Conservation (phyloP, 2,888 invertebrate genomes). For the Frankliniella intonsa region DNA sequence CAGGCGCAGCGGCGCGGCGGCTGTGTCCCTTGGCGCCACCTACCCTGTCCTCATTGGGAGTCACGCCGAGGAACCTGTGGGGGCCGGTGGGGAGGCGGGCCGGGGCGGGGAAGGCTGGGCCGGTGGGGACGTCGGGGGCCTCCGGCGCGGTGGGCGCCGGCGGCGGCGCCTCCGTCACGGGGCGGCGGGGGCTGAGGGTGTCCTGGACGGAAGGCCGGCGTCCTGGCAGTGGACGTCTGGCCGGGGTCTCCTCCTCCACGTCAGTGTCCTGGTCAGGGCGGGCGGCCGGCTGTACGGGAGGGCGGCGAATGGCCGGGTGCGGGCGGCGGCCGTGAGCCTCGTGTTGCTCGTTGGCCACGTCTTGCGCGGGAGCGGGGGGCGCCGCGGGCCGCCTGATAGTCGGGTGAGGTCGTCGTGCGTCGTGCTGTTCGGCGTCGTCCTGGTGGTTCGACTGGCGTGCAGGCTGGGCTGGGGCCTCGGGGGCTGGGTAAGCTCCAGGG, state of each 20-base stretch:
- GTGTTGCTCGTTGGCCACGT: not conserved
- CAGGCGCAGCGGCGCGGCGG: not conserved
- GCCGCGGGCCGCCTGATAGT: not conserved
- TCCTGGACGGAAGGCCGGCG: conserved; percentile 20
- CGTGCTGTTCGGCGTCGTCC: not conserved
- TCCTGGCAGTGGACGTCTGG: not conserved
- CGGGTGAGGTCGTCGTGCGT: not conserved
- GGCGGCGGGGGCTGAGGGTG: not conserved
- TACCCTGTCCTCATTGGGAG: conserved; percentile 52
- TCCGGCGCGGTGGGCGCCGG: not conserved
- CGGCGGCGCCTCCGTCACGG: not conserved
- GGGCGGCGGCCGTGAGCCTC: not conserved
- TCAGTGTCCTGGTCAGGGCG: conserved; percentile 28
- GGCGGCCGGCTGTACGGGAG: not conserved
- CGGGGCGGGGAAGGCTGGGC: conserved; percentile 48
- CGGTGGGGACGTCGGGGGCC: not conserved
- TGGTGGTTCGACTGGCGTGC: not conserved
- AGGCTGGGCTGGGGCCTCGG: too few relatives aligned
- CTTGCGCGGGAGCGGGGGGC: not conserved
- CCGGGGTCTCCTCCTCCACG: conserved; percentile 24
- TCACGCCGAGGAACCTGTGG: conserved; percentile 55
- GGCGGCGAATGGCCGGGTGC: too few relatives aligned
- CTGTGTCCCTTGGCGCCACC: conserved; percentile 39
- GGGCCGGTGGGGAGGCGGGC: conserved; percentile 53
- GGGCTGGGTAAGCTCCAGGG: too few relatives aligned